Base-by-base conservation (phyloP, 2,888 invertebrate genomes). In the Thera britannica region DNA sequence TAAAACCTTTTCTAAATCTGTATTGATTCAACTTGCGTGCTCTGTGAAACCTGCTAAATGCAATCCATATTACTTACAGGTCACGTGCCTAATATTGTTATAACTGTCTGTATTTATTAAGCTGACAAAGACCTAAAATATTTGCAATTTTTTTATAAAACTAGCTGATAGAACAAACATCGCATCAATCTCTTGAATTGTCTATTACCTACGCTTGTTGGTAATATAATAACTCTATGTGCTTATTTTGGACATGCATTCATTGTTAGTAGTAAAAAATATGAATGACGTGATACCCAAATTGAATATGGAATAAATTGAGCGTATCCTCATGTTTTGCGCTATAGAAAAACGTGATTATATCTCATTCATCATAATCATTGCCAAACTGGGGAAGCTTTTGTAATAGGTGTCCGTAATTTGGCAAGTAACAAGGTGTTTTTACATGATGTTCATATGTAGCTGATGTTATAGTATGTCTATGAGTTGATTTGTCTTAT, bases 41-140 rank as follows among this genome's bases (percentile, higher is more conserved):
- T 73, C 68, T 48, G 67, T 65, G 81, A 82, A 82, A 71, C 82
- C 83, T 71, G 80, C 72, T 65, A 70, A 65, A 64, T 60, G 72
- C 67, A 74, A 80, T 78, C 79, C 77, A 75, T 72, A 77, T 81
- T 77, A 77, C 57, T 81, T 77, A 77, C 57, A 65, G 62, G 67
- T 78, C 78, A 83, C 65, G 61, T 68, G 60, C 38, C 34, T 44
- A 49, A 41, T 59, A 56, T 51, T 48, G 23, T 44, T 23, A 51
- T 49, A 52, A 8, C 4, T 55, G 57, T 34, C 52, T 34, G 55
- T 6, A 52, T n/a, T n/a, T n/a, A 54, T 54, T 56, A n/a, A 35
- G 23, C 23, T 23, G 23, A 9, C 8, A 8, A 52, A 52, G 23
- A 52, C 23, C 23, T 52, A 23, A 23, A 23, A 23, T 23, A 23